A percentile compares a stretch with the other conserved stretches of the same genome.
Conservation (phyloP, 2,888 invertebrate genomes). For the Orthonychiurus folsomi region DNA sequence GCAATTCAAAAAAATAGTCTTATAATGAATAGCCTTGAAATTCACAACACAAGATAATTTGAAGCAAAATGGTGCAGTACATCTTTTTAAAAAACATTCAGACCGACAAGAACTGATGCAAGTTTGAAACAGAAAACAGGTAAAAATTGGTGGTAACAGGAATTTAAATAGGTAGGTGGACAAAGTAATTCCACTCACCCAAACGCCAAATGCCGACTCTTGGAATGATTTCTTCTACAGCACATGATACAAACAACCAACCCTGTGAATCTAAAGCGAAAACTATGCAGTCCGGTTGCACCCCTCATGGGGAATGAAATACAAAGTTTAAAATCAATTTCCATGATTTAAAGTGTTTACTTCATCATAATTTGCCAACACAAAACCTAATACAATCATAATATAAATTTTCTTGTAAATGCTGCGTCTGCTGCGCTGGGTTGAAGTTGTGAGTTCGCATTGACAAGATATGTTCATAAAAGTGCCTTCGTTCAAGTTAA, state of each 20-base stretch:
- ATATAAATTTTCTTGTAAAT: too few species aligned
- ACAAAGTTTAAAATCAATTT: too few species aligned
- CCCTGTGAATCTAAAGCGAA: too few species aligned
- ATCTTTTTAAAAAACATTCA: not conserved
- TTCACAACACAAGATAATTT: not conserved
- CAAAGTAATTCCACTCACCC: not conserved
- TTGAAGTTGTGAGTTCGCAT: too few species aligned
- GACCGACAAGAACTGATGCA: not conserved
- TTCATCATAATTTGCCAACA: too few species aligned
- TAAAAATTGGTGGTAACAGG: not conserved
- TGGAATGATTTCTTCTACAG: not conserved
- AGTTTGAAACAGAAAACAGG: slow-evolving; percentile 3
- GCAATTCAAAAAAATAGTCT: not conserved
- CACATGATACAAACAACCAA: too few species aligned
- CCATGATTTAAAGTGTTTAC: too few species aligned
- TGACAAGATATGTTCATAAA: slow-evolving; percentile 1
- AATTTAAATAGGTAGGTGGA: not conserved
- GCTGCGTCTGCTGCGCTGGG: not conserved
- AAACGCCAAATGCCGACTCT: not conserved
- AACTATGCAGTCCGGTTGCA: too few species aligned
- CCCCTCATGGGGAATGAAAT: too few species aligned
- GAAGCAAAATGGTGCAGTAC: not conserved
- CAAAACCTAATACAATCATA: too few species aligned
- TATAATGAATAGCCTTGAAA: not conserved
- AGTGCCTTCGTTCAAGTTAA: not conserved